Evolutionary conservation across 2,797 vertebrate species (phyloP), one percentile per base, ranked within the genome.

Genomic region (Channa striata): DNA sequence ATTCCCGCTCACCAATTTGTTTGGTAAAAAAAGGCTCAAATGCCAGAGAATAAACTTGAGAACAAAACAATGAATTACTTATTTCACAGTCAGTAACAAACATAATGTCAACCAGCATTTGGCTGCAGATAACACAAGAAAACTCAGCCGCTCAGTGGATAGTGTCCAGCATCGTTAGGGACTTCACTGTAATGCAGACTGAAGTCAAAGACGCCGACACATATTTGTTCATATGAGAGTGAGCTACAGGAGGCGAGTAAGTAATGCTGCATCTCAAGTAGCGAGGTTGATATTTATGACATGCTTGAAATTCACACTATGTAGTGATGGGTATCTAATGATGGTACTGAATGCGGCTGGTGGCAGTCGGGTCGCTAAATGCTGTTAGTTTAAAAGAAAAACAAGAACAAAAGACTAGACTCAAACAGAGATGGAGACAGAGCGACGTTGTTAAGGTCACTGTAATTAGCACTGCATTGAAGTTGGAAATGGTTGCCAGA

Each of bases 211-310:
- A 64, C 52, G 11, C 39, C 11, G 42, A 62, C 62, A 74, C 75
- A 78, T 72, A 78, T 78, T 84, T 77, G 77, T 59, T 61, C 33
- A 62, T 36, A 67, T 3, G 1, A 40, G 51, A 47, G 64, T 1
- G 19, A 57, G 58, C 56, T 33, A 20, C 44, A 52, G 65, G 63
- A 51, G 48, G 53, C 1, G n/a, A 1, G 25, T 0, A 47, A 23
- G 46, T 17, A 40, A n/a, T 0, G 33, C 54, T 59, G 79, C 69
- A 74, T 78, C 21, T 68, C 54, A 78, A 82, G 72, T 58, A 57
- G 53, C 33, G 60, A 20, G 44, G 44, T 14, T 76, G 79, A 77
- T 82, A 74, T 85, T 85, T 78, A 74, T 76, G 76, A 81, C 68
- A 49, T 17, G 70, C 53, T 74, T 77, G 63, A 80, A 82, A 87